phyloP scores from a whole-genome alignment of 1,140 invertebrate genomes.

The Eurosta solidaginis region DNA sequence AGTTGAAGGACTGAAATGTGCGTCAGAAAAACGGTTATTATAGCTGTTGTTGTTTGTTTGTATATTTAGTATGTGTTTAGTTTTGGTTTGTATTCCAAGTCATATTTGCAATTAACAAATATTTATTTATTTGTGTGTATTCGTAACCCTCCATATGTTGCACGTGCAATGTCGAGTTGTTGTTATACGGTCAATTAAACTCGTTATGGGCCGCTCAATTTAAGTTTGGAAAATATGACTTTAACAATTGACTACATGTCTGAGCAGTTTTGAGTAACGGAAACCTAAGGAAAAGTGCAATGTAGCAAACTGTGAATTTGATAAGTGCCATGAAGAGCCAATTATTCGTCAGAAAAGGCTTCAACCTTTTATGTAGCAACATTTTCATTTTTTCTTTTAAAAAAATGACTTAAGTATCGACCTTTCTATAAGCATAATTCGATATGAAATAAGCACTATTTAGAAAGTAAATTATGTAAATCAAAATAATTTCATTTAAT shows the following conservation, averaged over 20 bases:
- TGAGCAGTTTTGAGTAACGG: neutral
- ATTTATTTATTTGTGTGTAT: neutral
- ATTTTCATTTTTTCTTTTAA: no score
- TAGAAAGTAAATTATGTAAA: no score
- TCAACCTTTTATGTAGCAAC: no score
- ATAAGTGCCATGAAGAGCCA: neutral
- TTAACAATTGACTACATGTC: neutral
- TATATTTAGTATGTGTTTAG: neutral
- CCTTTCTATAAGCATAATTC: no score
- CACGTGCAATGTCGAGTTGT: neutral
- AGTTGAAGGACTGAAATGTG: neutral
- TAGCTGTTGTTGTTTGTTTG: neutral
- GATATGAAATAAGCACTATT: no score
- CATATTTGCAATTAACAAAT: neutral
- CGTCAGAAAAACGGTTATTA: neutral
- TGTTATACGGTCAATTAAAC: conserved; percentile 22
- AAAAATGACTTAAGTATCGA: no score
- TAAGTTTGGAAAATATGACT: conserved; percentile 25
- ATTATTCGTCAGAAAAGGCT: no score
- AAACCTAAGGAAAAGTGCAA: neutral
- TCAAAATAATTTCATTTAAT: no score
- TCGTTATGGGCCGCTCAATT: conserved; percentile 10
- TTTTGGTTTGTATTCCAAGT: neutral
- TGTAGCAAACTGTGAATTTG: neutral
- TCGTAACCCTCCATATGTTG: neutral